phyloP scores from a whole-genome alignment of 2,888 invertebrate species.

The Melipona beecheii region DNA sequence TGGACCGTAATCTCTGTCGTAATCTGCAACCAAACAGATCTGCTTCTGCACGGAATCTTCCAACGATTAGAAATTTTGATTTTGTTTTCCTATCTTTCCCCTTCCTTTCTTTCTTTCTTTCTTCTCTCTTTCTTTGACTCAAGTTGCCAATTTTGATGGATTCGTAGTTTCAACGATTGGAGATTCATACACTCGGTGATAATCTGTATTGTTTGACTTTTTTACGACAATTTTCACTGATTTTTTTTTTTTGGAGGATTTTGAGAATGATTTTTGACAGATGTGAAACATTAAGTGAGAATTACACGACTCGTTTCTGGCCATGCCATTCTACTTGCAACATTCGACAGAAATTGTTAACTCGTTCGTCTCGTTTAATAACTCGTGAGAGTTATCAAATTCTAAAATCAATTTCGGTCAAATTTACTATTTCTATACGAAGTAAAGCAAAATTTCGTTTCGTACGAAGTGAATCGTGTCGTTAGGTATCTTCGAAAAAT shows the following conservation, averaged over 20 bases:
- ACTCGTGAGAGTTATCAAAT: neutral
- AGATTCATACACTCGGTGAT: too few relatives aligned
- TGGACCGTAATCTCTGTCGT: constrained; percentile 75
- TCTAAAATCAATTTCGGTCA: neutral
- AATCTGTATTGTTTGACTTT: too few relatives aligned
- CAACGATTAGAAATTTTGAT: neutral
- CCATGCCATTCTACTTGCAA: neutral
- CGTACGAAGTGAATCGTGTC: too few relatives aligned
- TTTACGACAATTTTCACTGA: too few relatives aligned
- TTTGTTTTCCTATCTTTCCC: neutral
- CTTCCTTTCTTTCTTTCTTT: neutral
- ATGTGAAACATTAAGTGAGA: neutral
- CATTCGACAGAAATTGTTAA: neutral
- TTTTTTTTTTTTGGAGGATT: too few relatives aligned
- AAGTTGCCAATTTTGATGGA: too few relatives aligned
- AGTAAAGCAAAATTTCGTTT: neutral
- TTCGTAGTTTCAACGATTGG: too few relatives aligned
- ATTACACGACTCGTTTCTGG: neutral
- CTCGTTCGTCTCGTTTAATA: neutral
- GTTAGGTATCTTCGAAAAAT: neutral
- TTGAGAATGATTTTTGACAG: neutral
- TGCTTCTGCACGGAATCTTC: constrained; percentile 1
- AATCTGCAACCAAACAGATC: constrained; percentile 76
- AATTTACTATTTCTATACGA: neutral
- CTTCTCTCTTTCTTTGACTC: too few relatives aligned